Conservation (phyloP, 1,140 invertebrate genomes). For the Brachionus manjavacas region DNA sequence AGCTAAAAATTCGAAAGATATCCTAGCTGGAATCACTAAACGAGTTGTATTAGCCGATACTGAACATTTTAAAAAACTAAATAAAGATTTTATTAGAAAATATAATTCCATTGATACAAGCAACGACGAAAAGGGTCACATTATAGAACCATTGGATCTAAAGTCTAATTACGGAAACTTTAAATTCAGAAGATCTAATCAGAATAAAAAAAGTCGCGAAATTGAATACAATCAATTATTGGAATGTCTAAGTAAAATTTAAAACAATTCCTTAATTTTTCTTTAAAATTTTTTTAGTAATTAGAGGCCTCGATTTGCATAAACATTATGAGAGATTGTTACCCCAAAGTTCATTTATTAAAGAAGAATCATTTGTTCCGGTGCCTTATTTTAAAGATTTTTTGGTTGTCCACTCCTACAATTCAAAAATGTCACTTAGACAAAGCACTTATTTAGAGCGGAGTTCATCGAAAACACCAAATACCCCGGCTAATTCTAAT, state of each 20-base stretch:
- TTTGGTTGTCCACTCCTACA: constrained; percentile 31
- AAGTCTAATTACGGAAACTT: constrained; percentile 16
- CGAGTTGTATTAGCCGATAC: not conserved
- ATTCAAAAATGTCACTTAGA: not conserved
- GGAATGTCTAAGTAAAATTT: constrained; percentile 30
- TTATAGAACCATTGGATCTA: not conserved
- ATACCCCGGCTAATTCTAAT: not conserved
- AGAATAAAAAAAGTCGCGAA: not conserved
- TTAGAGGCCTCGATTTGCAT: constrained; percentile 34
- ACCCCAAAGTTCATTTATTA: not conserved
- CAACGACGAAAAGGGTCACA: constrained; percentile 2
- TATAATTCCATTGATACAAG: not conserved
- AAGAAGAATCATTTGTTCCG: constrained; percentile 13
- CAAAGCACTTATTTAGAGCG: not conserved
- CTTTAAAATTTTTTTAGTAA: constrained; percentile 6
- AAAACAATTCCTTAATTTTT: not conserved
- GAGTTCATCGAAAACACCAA: not conserved
- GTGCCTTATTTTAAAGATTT: constrained; percentile 36
- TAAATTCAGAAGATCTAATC: not conserved
- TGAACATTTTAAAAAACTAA: not conserved
- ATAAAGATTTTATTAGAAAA: not conserved
- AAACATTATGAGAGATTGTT: constrained; percentile 35
- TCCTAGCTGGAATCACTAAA: constrained; percentile 27
- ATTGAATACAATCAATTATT: constrained; percentile 29
- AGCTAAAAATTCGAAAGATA: constrained; percentile 16